phyloP scores from a whole-genome alignment of 2,888 invertebrate species.

The Catocala sponsa region DNA sequence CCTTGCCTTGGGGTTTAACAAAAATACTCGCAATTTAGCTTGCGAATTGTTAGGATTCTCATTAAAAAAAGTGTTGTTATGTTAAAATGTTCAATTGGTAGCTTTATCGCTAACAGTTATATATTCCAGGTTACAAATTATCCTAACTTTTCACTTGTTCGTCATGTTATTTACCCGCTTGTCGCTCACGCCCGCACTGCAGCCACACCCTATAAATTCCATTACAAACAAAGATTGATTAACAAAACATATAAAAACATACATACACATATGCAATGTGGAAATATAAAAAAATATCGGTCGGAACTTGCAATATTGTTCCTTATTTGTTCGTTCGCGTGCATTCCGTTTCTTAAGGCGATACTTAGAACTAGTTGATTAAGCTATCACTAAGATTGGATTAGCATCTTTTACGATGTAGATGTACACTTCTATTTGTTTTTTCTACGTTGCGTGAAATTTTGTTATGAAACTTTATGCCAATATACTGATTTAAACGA shows the following conservation, averaged over 20 bases:
- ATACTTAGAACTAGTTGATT: constrained; percentile 40
- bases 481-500: no score
- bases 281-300: constrained; percentile 32
- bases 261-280: constrained; percentile 30
- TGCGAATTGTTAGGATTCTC: no score
- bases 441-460: neutral
- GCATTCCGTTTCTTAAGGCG: constrained; percentile 40
- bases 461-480: no score
- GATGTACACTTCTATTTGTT: neutral
- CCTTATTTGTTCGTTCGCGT: constrained; percentile 45
- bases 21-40: no score
- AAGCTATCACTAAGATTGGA: constrained; percentile 36
- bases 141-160: no score
- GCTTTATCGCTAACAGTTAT: no score
- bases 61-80: no score
- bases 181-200: neutral
- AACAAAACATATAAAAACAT: constrained; percentile 42
- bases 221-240: constrained; percentile 38
- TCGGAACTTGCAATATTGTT: constrained; percentile 43
- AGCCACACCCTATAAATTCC: constrained; percentile 24
- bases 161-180: neutral
- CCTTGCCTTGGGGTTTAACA: no score
- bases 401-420: neutral
- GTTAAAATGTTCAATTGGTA: no score
- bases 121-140: no score